Evolutionary conservation across 35 echinoderm and acorn worm species (phyloP), one percentile per base, ranked within the genome.

Genomic region (Diadema setosum): DNA sequence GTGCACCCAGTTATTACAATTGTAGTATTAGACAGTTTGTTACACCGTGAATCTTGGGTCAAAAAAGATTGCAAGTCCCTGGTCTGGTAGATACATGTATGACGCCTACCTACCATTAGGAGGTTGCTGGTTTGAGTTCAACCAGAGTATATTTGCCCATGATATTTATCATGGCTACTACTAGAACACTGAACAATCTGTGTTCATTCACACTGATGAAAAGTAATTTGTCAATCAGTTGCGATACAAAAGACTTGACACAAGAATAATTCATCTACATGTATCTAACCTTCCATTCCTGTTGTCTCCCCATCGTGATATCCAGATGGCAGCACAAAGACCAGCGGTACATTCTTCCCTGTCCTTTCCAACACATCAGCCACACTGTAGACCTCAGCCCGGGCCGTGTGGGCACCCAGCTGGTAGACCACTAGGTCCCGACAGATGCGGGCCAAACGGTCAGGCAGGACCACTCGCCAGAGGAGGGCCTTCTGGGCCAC

Each of bases 401-500:
- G 50, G 43, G 52, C 76, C 9, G 80, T 43, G 75, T 90, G 76
- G 50, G 93, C 84, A 1, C 91, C 95, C 8, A 97, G 91, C 80
- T 97, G 91, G 58, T 97, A 93, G 11, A 97, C 82, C 5, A 92
- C 73, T 40, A 97, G 49, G 63, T 93, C 87, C 41, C 63, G 45
- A 59, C 95, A 97, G 2, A 97, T 83, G 48, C 45, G 50, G 5
- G 84, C 58, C 35, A 91, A 45, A 80, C 93, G 65, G 63, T 94
- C 75, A 58, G 92, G 96, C 43, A 73, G 87, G 29, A 99, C 81
- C 14, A 99, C 49, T 33, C 93, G 88, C 96, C 96, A 99, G 1
- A 95, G 70, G 4, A 99, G 56, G 31, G 93, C 90, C 52, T 99
- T 99, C 76, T 99, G 96, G 32, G 88, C 84, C 15, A 92, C 57